Evolutionary conservation across 2,888 invertebrate species (phyloP), one percentile per base, ranked within the genome.

Genomic region (Malacosoma neustria): DNA sequence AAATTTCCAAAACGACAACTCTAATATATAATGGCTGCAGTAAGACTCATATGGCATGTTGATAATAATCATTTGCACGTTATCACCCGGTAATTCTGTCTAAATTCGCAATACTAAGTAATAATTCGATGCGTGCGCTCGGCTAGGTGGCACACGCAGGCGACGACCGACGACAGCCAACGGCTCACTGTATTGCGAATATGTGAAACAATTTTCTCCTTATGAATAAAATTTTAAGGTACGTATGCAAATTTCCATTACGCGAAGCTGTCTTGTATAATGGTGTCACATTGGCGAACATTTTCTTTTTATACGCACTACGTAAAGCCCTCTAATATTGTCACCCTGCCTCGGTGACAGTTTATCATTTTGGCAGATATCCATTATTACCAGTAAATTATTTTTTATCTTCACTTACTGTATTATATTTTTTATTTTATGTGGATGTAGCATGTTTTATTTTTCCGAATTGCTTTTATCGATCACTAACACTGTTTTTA

Each of bases 191-290:
- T 11, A 49, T 52, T 46, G 51, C 55, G 57, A 56, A 69, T 61
- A 71, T 67, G 67, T 61, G 73, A 79, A 76, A 81, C 80, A 81
- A 84, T 82, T 82, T 81, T 76, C 81, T 68, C 66, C 76, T 80
- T 81, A 82, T 77, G 82, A 84, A 82, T 84, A 84, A 81, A 74
- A 76, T 80, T 84, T 81, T 76, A 74, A 82, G 79, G 71, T 76
- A 73, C 66, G 73, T 72, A 81, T 82, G 81, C 73, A 77, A 81
- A 84, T 82, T 74, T 72, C 77, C 74, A 80, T 81, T 82, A 80
- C 71, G 58, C 61, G 52, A 61, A 60, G 58, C 69, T 67, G 69
- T 73, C 70, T 67, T 58, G 59, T 51, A 66, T 72, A 80, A 77
- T 74, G 75, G 70, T 72, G 72, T 72, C 72, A 70, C 72, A 72